Conservation (phyloP, 1,140 invertebrate genomes). For the Telenomus remus region DNA sequence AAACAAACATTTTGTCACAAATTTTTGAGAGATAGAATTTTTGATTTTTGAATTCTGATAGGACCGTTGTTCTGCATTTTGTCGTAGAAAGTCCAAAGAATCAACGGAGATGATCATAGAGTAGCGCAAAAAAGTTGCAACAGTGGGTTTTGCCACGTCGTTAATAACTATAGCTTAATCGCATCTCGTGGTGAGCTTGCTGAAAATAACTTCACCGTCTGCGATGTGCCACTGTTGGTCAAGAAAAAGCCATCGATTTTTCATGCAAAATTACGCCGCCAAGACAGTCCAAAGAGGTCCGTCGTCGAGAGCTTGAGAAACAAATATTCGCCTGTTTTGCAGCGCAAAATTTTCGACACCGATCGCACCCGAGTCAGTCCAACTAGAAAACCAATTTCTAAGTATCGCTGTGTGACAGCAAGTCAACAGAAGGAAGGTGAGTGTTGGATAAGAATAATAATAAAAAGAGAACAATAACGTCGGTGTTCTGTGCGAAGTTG, state of each 20-base stretch:
- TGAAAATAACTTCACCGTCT: constrained; percentile 63
- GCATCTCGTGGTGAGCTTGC: constrained; percentile 67
- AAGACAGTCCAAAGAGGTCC: constrained; percentile 34
- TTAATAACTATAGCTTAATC: constrained; percentile 63
- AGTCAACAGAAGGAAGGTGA: constrained; percentile 64
- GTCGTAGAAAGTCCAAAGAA: constrained; percentile 61
- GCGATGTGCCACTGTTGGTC: constrained; percentile 56
- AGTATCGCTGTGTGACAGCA: constrained; percentile 63
- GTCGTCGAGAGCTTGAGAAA: constrained; percentile 8
- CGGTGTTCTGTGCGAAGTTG: no score
- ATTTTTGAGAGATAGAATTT: no score
- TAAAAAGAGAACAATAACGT: not conserved
- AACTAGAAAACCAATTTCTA: constrained; percentile 51
- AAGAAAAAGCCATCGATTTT: constrained; percentile 50
- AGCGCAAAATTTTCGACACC: constrained; percentile 39
- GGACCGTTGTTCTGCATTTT: not conserved
- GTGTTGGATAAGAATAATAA: not conserved
- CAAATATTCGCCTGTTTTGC: constrained; percentile 39
- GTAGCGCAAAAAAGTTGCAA: constrained; percentile 25
- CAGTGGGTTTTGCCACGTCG: constrained; percentile 32
- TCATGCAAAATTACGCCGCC: constrained; percentile 27
- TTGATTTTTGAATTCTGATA: no score
- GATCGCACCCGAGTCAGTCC: constrained; percentile 31
- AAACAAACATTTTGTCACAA: no score
- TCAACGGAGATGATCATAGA: constrained; percentile 54